Evolutionary conservation across 2,797 vertebrate species (phyloP).

Genomic region (Buphagus erythrorhynchus): DNA sequence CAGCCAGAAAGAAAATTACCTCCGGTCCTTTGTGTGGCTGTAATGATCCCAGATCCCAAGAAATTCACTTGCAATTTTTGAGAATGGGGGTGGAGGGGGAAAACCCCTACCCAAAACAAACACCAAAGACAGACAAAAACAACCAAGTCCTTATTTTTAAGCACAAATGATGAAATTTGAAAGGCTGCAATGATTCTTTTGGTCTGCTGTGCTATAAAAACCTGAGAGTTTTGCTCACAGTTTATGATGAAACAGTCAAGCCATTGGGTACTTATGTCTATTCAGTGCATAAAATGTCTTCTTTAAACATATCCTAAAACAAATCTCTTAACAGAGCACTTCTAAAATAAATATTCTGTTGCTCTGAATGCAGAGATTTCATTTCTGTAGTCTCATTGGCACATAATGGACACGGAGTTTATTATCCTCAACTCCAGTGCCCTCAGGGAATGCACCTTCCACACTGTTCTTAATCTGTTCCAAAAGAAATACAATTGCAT

Average conservation of each 20-base stretch:
- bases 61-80: not conserved
- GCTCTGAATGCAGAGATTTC: not conserved
- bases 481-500: conserved; percentile 54
- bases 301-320: conserved; percentile 7
- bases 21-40: not conserved
- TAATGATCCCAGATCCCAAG: not conserved
- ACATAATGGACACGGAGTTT: conserved; percentile 56
- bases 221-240: not conserved
- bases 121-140: not conserved
- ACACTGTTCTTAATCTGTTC: conserved; percentile 36
- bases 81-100: rapidly evolving
- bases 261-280: not conserved
- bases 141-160: not conserved
- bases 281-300: not conserved
- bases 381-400: conserved; percentile 41
- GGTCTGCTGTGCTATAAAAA: not conserved
- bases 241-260: not conserved
- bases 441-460: conserved; percentile 55
- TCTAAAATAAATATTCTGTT: conserved; percentile 41
- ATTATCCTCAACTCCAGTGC: conserved; percentile 25
- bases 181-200: not conserved
- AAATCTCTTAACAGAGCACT: conserved; percentile 6
- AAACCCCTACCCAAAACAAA: not conserved
- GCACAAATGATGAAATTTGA: not conserved
- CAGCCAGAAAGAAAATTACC: not conserved